A percentile compares a stretch with the other conserved stretches of the same genome.
Evolutionary conservation across 2,888 invertebrate species (phyloP).

Genomic region (Liopterus haemorrhoidalis): DNA sequence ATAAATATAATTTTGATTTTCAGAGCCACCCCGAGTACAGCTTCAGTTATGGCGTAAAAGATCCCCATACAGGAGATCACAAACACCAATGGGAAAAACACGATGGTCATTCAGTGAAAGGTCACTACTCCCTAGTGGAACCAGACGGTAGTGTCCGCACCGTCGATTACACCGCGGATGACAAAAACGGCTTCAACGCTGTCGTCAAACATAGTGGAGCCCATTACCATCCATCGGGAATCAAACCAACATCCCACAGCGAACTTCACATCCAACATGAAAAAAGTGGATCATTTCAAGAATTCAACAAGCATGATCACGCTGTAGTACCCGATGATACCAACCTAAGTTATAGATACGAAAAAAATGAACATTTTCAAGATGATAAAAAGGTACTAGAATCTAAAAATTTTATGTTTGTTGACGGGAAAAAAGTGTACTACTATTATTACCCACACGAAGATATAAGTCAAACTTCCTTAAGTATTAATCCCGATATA

Average conservation of each 20-base stretch:
- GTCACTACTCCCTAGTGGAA: slow-evolving; percentile 62
- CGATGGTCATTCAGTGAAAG: slow-evolving; percentile 56
- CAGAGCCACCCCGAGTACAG: slow-evolving; percentile 55
- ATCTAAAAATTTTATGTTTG: neutral
- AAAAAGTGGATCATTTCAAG: no score
- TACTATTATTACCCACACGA: no score
- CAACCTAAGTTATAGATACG: neutral
- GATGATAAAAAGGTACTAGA: neutral
- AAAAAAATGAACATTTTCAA: neutral
- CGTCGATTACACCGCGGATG: slow-evolving; percentile 57
- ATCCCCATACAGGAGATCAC: slow-evolving; percentile 54
- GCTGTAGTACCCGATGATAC: neutral
- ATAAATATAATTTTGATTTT: slow-evolving; percentile 32
- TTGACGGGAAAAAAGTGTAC: neutral
- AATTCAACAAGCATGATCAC: neutral
- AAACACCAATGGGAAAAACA: slow-evolving; percentile 59
- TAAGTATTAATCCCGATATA: no score
- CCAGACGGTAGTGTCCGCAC: slow-evolving; percentile 59
- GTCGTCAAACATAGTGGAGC: slow-evolving; percentile 52
- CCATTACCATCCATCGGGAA: slow-evolving; percentile 39
- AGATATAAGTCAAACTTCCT: no score
- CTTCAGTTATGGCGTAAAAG: slow-evolving; percentile 58
- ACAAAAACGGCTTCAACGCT: slow-evolving; percentile 53
- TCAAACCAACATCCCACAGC: slow-evolving; percentile 33
- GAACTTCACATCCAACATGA: slow-evolving; percentile 17